Conservation (phyloP, 2,113 vertebrate genomes). For the Myxocyprinus asiaticus region DNA sequence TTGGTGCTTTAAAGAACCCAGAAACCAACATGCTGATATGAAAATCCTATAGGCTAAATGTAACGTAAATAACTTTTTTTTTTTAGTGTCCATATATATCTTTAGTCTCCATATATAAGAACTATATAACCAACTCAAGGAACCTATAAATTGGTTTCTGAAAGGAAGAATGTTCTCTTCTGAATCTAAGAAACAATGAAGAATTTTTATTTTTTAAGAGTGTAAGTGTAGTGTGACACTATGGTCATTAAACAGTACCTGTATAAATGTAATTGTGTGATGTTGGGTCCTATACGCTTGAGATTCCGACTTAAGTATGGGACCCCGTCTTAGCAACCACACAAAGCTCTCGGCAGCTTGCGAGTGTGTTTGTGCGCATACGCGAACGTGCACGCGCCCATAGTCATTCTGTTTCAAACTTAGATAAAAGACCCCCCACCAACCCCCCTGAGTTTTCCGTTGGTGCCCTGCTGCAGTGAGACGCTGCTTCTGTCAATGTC, state of each 20-base stretch:
- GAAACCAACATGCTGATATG: too few relatives aligned
- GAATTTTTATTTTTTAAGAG: too few relatives aligned
- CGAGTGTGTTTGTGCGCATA: background rate
- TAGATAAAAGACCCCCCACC: conserved; percentile 27
- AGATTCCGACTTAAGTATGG: conserved; percentile 29
- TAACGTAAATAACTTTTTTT: too few relatives aligned
- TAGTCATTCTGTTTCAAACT: conserved; percentile 50
- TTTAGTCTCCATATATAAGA: too few relatives aligned
- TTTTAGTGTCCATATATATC: too few relatives aligned
- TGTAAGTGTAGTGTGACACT: too few relatives aligned
- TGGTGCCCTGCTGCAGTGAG: conserved; percentile 35
- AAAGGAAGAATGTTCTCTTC: too few relatives aligned
- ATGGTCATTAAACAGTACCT: background rate
- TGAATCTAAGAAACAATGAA: too few relatives aligned
- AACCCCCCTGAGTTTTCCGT: conserved; percentile 39
- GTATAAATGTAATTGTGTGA: background rate
- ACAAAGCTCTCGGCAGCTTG: conserved; percentile 12
- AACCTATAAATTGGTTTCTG: too few relatives aligned
- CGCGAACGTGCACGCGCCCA: conserved; percentile 38
- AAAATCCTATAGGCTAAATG: too few relatives aligned
- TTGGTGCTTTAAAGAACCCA: too few relatives aligned
- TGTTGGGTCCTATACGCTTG: background rate
- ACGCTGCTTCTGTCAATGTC: conserved; percentile 44
- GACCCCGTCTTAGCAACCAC: conserved; percentile 17
- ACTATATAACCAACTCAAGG: too few relatives aligned